phyloP scores from a whole-genome alignment of 2,888 invertebrate genomes.

The Apamea monoglypha region DNA sequence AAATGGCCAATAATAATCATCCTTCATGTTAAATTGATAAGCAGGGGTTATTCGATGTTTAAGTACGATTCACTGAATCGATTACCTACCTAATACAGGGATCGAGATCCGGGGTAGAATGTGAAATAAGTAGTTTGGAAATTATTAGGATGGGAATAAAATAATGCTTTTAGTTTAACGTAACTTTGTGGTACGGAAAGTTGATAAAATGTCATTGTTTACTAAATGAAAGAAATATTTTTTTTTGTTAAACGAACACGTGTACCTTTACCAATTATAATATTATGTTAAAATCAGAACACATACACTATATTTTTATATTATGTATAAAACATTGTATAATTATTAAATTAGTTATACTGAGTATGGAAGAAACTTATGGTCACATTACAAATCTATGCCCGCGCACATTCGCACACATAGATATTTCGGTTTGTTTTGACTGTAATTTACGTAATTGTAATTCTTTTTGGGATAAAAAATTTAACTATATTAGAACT shows the following conservation, averaged over 20 bases:
- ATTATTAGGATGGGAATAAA: slow-evolving; percentile 31
- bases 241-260: not conserved
- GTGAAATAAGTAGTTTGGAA: slow-evolving; percentile 44
- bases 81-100: slow-evolving; percentile 45
- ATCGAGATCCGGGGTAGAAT: slow-evolving; percentile 16
- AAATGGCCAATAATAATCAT: slow-evolving; percentile 62
- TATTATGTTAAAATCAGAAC: too few relatives aligned
- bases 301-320: too few relatives aligned
- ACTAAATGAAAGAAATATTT: not conserved
- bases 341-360: too few relatives aligned
- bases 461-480: too few relatives aligned
- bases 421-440: too few relatives aligned
- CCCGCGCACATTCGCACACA: too few relatives aligned
- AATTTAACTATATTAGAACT: too few relatives aligned
- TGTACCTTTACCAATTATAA: too few relatives aligned
- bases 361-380: too few relatives aligned
- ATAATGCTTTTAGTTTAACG: not conserved
- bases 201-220: not conserved
- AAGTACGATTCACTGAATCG: slow-evolving; percentile 53
- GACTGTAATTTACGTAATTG: too few relatives aligned
- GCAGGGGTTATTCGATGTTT: slow-evolving; percentile 50
- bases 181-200: not conserved
- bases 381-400: too few relatives aligned
- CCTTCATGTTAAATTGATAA: slow-evolving; percentile 66
- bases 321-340: too few relatives aligned